A percentile compares a stretch with the other conserved stretches of the same genome.
Evolutionary conservation across 2,888 invertebrate species (phyloP).

Genomic region (Acanthosepion pharaonis): DNA sequence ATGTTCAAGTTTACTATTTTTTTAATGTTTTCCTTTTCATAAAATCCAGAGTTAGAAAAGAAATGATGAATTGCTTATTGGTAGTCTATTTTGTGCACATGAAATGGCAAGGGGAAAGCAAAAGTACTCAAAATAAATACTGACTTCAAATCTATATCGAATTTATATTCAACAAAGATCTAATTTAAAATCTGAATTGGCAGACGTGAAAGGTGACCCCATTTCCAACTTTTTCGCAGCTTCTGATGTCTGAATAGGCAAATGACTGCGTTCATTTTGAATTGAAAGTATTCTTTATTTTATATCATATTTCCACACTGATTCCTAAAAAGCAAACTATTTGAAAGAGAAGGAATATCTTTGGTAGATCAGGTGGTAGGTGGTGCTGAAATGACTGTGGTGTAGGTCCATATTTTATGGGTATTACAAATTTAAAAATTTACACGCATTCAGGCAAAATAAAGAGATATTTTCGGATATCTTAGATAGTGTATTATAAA

Average conservation of each 20-base stretch:
- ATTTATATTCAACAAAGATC: conserved; percentile 33
- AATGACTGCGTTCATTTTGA: not conserved
- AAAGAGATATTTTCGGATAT: no score
- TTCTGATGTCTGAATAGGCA: not conserved
- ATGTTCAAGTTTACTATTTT: not conserved
- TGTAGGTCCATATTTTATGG: no score
- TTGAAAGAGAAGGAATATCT: not conserved
- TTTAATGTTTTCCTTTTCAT: not conserved
- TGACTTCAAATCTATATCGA: conserved; percentile 4
- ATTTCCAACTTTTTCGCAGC: not conserved
- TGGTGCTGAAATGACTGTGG: no score
- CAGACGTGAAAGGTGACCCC: not conserved
- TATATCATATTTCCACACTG: not conserved
- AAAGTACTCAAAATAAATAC: not conserved
- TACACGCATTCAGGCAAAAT: no score
- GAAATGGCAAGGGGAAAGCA: not conserved
- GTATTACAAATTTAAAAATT: no score
- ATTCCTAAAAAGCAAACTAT: not conserved
- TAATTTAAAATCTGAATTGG: conserved; percentile 6
- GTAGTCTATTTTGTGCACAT: not conserved
- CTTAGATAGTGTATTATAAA: no score
- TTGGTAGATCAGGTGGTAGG: not conserved
- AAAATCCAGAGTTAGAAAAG: not conserved
- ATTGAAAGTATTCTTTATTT: not conserved
- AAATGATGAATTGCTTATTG: not conserved